Conservation (phyloP, 1,140 invertebrate species). For the Achroia grisella region DNA sequence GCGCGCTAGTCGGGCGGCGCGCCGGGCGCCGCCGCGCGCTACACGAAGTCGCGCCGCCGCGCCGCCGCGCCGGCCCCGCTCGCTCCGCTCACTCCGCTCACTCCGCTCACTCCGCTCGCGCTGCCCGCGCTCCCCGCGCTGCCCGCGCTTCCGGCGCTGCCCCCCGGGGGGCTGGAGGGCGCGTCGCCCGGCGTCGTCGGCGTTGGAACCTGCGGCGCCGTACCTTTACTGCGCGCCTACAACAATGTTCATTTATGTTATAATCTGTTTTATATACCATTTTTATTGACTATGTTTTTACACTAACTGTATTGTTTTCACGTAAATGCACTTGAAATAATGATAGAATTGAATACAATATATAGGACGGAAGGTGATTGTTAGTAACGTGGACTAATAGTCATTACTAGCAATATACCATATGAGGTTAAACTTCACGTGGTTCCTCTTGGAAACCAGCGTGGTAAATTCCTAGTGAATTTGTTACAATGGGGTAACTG, state of each 20-base stretch:
- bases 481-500: no score
- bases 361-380: no score
- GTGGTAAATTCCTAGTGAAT: no score
- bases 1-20: conserved; percentile 17
- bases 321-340: no score
- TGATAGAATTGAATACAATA: no score
- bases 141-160: conserved; percentile 9
- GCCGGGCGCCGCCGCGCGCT: conserved; percentile 51
- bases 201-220: conserved; percentile 49
- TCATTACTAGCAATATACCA: no score
- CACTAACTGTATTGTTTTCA: no score
- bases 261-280: no score
- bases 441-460: no score
- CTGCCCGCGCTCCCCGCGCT: conserved; percentile 5
- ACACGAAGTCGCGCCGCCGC: conserved; percentile 50
- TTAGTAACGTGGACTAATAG: no score
- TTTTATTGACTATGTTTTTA: no score
- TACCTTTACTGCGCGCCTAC: conserved; percentile 55
- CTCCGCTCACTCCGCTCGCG: conserved; percentile 7
- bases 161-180: conserved; percentile 30
- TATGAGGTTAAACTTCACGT: no score
- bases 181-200: conserved; percentile 26
- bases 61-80: conserved; percentile 11
- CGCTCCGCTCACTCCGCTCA: conserved; percentile 3
- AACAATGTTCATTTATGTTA: conserved; percentile 3